A percentile compares a stretch with the other conserved stretches of the same genome.
Conservation (phyloP, 2,113 vertebrate species). For the Leuciscus idus region DNA sequence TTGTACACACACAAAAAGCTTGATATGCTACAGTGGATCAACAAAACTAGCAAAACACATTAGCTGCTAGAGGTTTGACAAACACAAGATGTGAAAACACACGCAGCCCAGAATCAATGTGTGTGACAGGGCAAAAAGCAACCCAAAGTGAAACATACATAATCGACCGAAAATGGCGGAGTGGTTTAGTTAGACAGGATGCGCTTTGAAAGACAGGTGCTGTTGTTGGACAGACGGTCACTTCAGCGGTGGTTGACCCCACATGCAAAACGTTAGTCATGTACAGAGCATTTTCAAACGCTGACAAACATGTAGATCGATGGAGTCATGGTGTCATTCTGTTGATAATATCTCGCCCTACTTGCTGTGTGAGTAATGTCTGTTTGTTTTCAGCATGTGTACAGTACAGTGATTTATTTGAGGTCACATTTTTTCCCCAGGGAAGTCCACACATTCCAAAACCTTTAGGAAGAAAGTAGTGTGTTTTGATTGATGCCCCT, state of each 20-base stretch:
- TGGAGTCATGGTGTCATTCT: slow-evolving; percentile 33
- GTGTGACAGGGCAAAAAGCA: slow-evolving; percentile 42
- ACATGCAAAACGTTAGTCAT: slow-evolving; percentile 42
- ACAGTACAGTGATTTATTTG: not conserved
- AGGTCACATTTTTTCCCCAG: slow-evolving; percentile 21
- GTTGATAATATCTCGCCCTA: slow-evolving; percentile 1
- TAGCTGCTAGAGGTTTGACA: slow-evolving; percentile 38
- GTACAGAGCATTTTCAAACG: slow-evolving; percentile 32
- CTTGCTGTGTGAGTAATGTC: slow-evolving; percentile 28
- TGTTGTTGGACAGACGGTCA: slow-evolving; percentile 14
- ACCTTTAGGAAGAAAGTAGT: not conserved
- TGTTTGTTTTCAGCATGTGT: slow-evolving; percentile 15
- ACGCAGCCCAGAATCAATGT: slow-evolving; percentile 36
- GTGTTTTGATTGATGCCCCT: not conserved
- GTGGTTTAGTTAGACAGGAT: slow-evolving; percentile 42
- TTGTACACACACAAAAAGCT: slow-evolving; percentile 54
- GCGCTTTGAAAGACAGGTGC: slow-evolving; percentile 33
- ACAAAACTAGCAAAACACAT: slow-evolving; percentile 12
- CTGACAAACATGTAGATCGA: slow-evolving; percentile 38
- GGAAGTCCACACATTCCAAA: not conserved
- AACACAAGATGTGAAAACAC: slow-evolving; percentile 48
- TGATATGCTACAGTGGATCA: not conserved
- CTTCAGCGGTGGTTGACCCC: slow-evolving; percentile 11
- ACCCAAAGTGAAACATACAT: slow-evolving; percentile 43
- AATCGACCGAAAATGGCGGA: slow-evolving; percentile 21